These are phyloP conservation scores for Hippocampus zosterae DNA, from an alignment of 2,113 vertebrate genomes.

Conservation along the genomic window DNA sequence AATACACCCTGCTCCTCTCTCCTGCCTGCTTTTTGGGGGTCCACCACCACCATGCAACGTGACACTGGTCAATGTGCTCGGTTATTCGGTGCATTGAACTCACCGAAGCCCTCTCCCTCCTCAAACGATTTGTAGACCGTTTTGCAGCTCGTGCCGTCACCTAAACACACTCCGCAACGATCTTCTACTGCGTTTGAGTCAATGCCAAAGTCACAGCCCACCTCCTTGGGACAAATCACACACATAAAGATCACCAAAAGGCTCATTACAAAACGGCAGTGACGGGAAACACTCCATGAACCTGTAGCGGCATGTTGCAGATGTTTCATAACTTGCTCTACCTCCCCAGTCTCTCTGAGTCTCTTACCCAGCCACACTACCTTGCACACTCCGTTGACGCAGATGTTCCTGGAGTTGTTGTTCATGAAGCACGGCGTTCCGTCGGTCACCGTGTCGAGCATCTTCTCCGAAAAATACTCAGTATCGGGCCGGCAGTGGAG, in stretches of 20 bases:
- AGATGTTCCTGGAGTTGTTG: constrained; percentile 84
- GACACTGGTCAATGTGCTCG: neutral
- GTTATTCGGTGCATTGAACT: constrained; percentile 23
- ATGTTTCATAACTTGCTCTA: constrained; percentile 10
- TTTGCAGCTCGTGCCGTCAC: constrained; percentile 85
- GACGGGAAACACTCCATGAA: neutral
- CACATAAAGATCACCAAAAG: neutral
- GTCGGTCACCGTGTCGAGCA: constrained; percentile 91
- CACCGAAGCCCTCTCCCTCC: constrained; percentile 87
- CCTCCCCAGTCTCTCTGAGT: constrained; percentile 28
- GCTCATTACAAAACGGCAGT: constrained; percentile 4
- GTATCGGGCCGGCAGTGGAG: constrained; percentile 85
- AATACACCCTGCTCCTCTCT: no score
- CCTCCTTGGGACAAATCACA: constrained; percentile 67
- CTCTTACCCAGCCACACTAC: constrained; percentile 82
- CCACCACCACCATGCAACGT: no score
- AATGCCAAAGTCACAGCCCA: constrained; percentile 95
- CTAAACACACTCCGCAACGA: constrained; percentile 89
- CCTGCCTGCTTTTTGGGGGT: no score
- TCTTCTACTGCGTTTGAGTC: constrained; percentile 91
- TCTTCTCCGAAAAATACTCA: constrained; percentile 88
- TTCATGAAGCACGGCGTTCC: constrained; percentile 93
- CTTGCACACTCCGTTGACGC: constrained; percentile 99
- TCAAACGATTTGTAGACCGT: constrained; percentile 83
- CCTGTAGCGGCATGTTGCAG: neutral